Conservation (phyloP, 1,140 invertebrate genomes). For the Macrobrachium nipponense region DNA sequence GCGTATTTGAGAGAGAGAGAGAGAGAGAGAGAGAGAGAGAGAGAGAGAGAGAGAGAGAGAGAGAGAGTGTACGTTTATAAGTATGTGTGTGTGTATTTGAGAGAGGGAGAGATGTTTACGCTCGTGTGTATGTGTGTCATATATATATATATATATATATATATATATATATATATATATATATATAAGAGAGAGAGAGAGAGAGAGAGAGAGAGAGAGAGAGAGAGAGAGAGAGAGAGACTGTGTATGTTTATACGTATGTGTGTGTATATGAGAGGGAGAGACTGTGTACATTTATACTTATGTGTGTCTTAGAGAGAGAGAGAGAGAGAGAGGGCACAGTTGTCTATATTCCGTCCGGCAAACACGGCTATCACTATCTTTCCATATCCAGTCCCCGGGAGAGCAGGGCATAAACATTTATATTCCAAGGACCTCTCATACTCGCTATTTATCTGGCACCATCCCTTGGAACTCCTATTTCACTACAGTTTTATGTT, state of each 20-base stretch:
- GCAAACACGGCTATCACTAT: neutral
- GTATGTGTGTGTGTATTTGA: neutral
- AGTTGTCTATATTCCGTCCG: neutral
- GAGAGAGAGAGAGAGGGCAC: neutral
- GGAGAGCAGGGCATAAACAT: neutral
- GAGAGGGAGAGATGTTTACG: neutral
- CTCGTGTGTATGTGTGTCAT: slow-evolving; percentile 8
- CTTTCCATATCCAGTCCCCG: neutral
- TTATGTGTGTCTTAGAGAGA: too few relatives aligned
- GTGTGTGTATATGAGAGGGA: slow-evolving; percentile 15
- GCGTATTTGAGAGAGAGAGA: neutral
- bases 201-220: too few relatives aligned
- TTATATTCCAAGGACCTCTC: neutral
- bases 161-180: slow-evolving; percentile 24
- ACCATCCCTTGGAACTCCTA: neutral
- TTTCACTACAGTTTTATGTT: neutral
- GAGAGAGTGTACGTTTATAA: neutral
- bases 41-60: neutral
- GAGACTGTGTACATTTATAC: slow-evolving; percentile 6
- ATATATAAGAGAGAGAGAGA: neutral
- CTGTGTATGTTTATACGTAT: neutral
- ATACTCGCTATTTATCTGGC: neutral
- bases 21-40: neutral
- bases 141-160: slow-evolving; percentile 22
- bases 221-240: neutral